These are phyloP conservation scores for Sebastes itinus DNA, from an alignment of 2,797 vertebrate genomes.

Conservation along the genomic window DNA sequence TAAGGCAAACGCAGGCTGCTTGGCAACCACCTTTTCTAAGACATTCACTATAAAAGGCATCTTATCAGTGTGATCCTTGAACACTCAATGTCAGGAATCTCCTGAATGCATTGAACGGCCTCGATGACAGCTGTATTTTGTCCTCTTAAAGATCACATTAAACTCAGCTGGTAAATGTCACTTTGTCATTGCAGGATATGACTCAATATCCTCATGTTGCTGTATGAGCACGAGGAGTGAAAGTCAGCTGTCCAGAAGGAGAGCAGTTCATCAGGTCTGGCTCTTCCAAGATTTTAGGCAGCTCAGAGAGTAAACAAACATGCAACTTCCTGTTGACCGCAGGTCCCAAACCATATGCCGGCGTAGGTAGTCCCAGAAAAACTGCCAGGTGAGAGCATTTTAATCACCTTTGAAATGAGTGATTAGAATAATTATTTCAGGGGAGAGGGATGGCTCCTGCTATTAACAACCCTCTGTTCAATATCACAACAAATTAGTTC, in stretches of 20 bases:
- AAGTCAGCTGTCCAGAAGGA: not conserved
- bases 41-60: not conserved
- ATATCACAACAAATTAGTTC: slow-evolving; percentile 80
- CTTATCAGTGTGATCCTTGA: not conserved
- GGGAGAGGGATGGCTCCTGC: slow-evolving; percentile 74
- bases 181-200: slow-evolving; percentile 3
- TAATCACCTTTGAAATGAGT: slow-evolving; percentile 81
- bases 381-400: slow-evolving; percentile 67
- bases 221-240: not conserved
- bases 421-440: slow-evolving; percentile 84
- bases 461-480: slow-evolving; percentile 79
- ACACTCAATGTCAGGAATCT: not conserved
- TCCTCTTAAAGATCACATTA: not conserved
- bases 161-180: slow-evolving; percentile 6
- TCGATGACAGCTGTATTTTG: not conserved
- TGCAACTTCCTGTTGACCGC: slow-evolving; percentile 46
- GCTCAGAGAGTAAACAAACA: slow-evolving; percentile 59
- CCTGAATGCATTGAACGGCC: not conserved
- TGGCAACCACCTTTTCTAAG: not conserved
- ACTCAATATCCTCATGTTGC: not conserved
- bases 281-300: slow-evolving; percentile 6
- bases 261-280: not conserved
- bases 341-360: slow-evolving; percentile 67
- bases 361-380: slow-evolving; percentile 53
- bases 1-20: not conserved